Percentiles rank a stretch among this genome's conserved stretches.
Evolutionary conservation across 1,140 invertebrate species (phyloP).

Genomic region (Leucophenga varia): DNA sequence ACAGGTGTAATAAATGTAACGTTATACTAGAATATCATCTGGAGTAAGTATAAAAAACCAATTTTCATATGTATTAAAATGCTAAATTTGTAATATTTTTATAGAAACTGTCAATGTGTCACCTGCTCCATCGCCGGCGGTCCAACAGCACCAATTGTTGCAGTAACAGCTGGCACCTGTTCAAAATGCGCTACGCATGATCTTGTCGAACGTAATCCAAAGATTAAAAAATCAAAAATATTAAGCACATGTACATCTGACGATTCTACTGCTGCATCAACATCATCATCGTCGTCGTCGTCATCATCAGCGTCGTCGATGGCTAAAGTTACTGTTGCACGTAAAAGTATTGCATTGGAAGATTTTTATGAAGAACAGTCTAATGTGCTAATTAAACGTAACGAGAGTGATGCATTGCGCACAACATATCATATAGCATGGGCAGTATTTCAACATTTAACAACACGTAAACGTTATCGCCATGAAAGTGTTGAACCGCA

Average conservation of each 20-base stretch:
- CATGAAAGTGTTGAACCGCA: slow-evolving; percentile 41
- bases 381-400: no score
- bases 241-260: slow-evolving; percentile 49
- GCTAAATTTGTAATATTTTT: no score
- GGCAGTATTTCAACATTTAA: slow-evolving; percentile 46
- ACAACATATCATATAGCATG: slow-evolving; percentile 52
- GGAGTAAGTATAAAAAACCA: slow-evolving; percentile 34
- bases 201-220: slow-evolving; percentile 50
- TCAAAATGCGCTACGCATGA: slow-evolving; percentile 47
- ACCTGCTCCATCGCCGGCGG: slow-evolving; percentile 54
- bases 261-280: slow-evolving; percentile 28
- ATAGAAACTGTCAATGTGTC: slow-evolving; percentile 50
- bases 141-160: slow-evolving; percentile 36
- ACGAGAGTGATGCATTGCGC: slow-evolving; percentile 23
- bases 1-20: slow-evolving; percentile 49
- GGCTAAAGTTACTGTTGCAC: neutral
- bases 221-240: slow-evolving; percentile 51
- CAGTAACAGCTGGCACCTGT: slow-evolving; percentile 30
- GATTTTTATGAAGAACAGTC: slow-evolving; percentile 7
- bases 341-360: slow-evolving; percentile 7
- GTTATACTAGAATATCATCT: slow-evolving; percentile 46
- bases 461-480: slow-evolving; percentile 44
- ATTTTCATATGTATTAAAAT: no score
- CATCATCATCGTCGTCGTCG: no score
- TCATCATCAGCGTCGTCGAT: slow-evolving; percentile 27